Percentiles rank a stretch among this genome's conserved stretches.
Conservation (phyloP, 2,888 invertebrate species). For the Sinopyrophorus schimmeli region DNA sequence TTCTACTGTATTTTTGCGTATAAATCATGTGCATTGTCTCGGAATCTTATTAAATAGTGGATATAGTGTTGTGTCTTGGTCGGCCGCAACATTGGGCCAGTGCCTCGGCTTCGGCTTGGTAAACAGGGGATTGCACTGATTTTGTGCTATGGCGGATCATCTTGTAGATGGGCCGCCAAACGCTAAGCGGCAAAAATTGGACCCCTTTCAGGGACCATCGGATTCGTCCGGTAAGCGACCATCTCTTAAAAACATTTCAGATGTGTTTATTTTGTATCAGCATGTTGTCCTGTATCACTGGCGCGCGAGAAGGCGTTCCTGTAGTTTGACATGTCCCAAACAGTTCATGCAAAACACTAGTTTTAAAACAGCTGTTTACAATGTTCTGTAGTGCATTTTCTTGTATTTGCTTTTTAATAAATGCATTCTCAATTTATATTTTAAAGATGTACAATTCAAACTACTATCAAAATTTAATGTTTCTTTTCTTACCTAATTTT, state of each 20-base stretch:
- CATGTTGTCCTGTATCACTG: constrained; percentile 43
- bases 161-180: constrained; percentile 93
- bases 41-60: constrained; percentile 55
- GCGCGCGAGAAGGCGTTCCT: constrained; percentile 53
- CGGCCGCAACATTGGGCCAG: constrained; percentile 54
- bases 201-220: constrained; percentile 80
- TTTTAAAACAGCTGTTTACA: constrained; percentile 42
- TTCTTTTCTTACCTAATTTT: too few species aligned
- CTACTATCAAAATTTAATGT: too few species aligned
- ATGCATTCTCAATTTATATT: not conserved
- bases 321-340: constrained; percentile 42
- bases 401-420: constrained; percentile 1
- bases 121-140: constrained; percentile 59
- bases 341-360: constrained; percentile 40
- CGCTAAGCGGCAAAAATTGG: constrained; percentile 89
- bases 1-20: constrained; percentile 52
- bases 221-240: constrained; percentile 73
- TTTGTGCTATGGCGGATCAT: constrained; percentile 84
- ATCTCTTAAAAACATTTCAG: constrained; percentile 1
- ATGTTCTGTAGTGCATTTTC: constrained; percentile 12
- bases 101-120: constrained; percentile 68
- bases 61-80: constrained; percentile 52
- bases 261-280: constrained; percentile 40
- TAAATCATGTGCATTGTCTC: constrained; percentile 56
- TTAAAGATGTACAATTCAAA: not conserved